Evolutionary conservation across 2,113 vertebrate species (phyloP).

Genomic region (Xyrauchen texanus): DNA sequence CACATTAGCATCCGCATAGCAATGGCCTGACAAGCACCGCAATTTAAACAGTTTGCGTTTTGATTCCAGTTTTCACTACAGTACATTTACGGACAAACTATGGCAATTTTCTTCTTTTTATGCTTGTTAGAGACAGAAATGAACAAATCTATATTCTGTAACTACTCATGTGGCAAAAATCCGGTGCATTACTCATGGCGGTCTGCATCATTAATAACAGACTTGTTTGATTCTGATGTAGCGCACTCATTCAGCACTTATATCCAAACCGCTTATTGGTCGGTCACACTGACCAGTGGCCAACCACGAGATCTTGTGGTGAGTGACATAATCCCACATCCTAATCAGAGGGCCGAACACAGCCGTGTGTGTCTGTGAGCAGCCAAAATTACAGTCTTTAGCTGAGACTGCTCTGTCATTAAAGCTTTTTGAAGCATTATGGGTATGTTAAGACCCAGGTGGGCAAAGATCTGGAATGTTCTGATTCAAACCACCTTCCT

Average conservation of each 20-base stretch:
- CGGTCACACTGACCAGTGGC: slow-evolving; percentile 14
- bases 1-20: no score
- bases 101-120: no score
- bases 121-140: not conserved
- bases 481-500: slow-evolving; percentile 28
- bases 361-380: not conserved
- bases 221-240: not conserved
- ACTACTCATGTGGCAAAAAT: not conserved
- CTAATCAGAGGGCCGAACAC: slow-evolving; percentile 5
- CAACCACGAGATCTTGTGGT: slow-evolving; percentile 28
- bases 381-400: slow-evolving; percentile 50
- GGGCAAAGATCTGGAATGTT: slow-evolving; percentile 49
- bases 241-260: no score
- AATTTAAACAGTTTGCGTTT: no score
- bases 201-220: slow-evolving; percentile 19
- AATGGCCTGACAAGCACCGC: no score
- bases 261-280: not conserved
- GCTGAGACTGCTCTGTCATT: slow-evolving; percentile 49
- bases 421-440: slow-evolving; percentile 38
- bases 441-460: slow-evolving; percentile 52
- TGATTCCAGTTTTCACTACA: no score
- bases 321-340: slow-evolving; percentile 47
- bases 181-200: slow-evolving; percentile 7
- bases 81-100: no score
- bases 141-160: not conserved